Base-by-base conservation (phyloP, 2,113 vertebrate species). In the Neotoma lepida region DNA sequence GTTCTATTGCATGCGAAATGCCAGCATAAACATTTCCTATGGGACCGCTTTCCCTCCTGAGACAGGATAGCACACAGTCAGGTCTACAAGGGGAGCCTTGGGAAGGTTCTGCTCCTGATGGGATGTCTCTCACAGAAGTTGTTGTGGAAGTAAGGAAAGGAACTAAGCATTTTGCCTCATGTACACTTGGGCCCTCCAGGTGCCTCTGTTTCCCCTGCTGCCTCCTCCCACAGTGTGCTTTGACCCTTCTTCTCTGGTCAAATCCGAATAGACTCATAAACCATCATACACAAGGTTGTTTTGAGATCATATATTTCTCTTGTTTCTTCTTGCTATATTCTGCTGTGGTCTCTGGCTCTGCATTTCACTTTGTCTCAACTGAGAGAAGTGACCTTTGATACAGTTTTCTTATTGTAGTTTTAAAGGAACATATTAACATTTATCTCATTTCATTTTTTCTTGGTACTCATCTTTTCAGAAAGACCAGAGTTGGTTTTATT, bases 301-400 rank as follows among this genome's bases (percentile, higher is more conserved):
- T 30, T 18, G 13, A 28, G 71, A 44, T 0, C 10, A 3, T 10
- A 13, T 18, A 44, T 86, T 35, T 5, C 35, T 24, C 22, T 15
- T 44, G 46, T 44, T 58, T 54, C 41, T 18, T 0, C n/a, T 13
- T 12, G 0, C 39, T 20, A n/a, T 9, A 24, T 35, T 30, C 61
- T 39, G 41, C 6, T 24, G 0, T 2, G 0, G 0, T 5, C 8
- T 12, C 30, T 18, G 51, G 51, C 51, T n/a, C 9, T 5, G 0
- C 0, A 4, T 28, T 2, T 18, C n/a, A 8, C 0, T 2, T 18
- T 2, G 41, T 33, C 64, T 71, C 9, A 7, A 46, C 58, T 13
- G 30, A 46, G 41, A 9, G 41, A 66, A 33, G 44, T 68, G 17
- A n/a, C 58, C 20, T 86, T 66, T 22, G 68, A 39, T 13, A 30